Evolutionary conservation across 1,140 invertebrate genomes (phyloP).

Genomic region (Drosophila mojavensis): DNA sequence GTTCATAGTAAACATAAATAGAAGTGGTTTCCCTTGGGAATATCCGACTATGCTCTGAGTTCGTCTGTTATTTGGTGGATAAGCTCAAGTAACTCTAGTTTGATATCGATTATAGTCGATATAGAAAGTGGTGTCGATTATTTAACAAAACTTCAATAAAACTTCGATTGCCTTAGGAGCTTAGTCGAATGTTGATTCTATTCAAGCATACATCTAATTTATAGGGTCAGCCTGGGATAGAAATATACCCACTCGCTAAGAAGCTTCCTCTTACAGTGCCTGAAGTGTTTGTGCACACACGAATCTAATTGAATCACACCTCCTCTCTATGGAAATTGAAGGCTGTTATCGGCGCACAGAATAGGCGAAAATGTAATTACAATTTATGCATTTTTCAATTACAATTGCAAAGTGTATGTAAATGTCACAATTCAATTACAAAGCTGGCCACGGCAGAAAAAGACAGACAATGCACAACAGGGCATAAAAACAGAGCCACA

Average conservation of each 20-base stretch:
- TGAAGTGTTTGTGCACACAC: background rate
- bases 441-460: constrained; percentile 20
- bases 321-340: background rate
- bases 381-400: constrained; percentile 71
- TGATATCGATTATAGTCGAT: too few species aligned
- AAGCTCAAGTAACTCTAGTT: too few species aligned
- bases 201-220: too few species aligned
- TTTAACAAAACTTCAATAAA: too few species aligned
- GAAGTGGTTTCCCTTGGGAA: too few species aligned
- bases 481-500: constrained; percentile 40
- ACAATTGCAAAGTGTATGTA: constrained; percentile 58
- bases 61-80: too few species aligned
- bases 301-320: constrained; percentile 4
- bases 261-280: background rate
- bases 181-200: too few species aligned
- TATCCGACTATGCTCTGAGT: too few species aligned
- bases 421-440: constrained; percentile 69
- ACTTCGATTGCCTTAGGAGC: too few species aligned
- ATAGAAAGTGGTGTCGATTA: too few species aligned
- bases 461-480: constrained; percentile 23
- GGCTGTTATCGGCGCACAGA: background rate
- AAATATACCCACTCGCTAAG: too few species aligned
- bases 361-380: constrained; percentile 59
- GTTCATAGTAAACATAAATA: background rate
- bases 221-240: too few species aligned